Percentiles rank a stretch among this genome's conserved stretches.
phyloP scores from a whole-genome alignment of 2,888 invertebrate species.

The Furcula furcula region DNA sequence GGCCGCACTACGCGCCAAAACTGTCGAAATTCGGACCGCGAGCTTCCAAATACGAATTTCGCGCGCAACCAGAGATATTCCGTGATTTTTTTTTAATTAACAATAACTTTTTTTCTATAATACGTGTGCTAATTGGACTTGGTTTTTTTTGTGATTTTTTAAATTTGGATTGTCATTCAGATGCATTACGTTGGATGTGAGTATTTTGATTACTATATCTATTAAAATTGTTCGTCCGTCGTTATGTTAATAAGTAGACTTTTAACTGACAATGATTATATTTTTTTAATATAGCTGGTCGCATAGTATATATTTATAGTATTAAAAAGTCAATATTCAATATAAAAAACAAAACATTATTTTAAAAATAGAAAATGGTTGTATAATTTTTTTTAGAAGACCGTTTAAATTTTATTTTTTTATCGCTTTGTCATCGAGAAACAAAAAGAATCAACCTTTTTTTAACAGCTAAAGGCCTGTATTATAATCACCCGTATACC shows the following conservation, averaged over 20 bases:
- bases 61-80: slow-evolving; percentile 21
- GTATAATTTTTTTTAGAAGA: too few species aligned
- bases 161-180: slow-evolving; percentile 61
- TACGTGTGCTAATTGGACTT: slow-evolving; percentile 37
- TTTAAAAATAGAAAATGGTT: too few species aligned
- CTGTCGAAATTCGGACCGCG: slow-evolving; percentile 63
- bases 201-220: slow-evolving; percentile 49
- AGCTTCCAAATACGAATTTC: slow-evolving; percentile 42
- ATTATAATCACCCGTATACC: slow-evolving; percentile 73
- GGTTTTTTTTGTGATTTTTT: slow-evolving; percentile 48
- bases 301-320: too few species aligned
- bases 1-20: slow-evolving; percentile 67
- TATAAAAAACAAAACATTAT: too few species aligned
- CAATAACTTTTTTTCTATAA: slow-evolving; percentile 26
- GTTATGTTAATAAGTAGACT: slow-evolving; percentile 19
- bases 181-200: slow-evolving; percentile 74
- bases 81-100: slow-evolving; percentile 28
- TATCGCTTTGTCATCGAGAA: not conserved
- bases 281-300: too few species aligned
- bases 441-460: slow-evolving; percentile 7
- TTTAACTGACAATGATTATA: not conserved
- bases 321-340: too few species aligned
- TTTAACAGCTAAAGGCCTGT: slow-evolving; percentile 50
- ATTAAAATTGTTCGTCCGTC: slow-evolving; percentile 71
- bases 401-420: not conserved